Conservation (phyloP, 2,888 invertebrate genomes). For the Anodontia alba region DNA sequence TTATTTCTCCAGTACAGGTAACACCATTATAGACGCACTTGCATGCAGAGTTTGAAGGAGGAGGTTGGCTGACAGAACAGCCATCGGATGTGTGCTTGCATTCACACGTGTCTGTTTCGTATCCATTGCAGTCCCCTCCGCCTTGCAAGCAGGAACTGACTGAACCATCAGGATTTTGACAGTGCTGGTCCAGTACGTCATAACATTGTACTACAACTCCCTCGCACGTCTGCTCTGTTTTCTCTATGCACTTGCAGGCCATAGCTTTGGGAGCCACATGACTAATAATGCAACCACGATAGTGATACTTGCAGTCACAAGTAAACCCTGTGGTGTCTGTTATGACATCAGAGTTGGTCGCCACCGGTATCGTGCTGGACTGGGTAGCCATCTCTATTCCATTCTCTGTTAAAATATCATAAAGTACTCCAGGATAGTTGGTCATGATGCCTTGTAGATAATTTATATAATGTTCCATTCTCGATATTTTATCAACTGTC, state of each 20-base stretch:
- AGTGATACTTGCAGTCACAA: background rate
- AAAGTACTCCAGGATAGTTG: slow-evolving; percentile 17
- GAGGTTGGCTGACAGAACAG: background rate
- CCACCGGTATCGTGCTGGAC: slow-evolving; percentile 8
- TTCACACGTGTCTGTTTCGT: background rate
- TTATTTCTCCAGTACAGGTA: background rate
- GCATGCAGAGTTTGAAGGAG: background rate
- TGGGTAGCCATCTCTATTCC: slow-evolving; percentile 23
- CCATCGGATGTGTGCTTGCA: background rate
- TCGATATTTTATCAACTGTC: slow-evolving; percentile 23
- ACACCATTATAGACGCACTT: background rate
- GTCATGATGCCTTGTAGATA: slow-evolving; percentile 29
- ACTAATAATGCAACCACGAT: background rate
- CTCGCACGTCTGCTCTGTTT: background rate
- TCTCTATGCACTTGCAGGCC: background rate
- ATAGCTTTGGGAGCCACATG: background rate
- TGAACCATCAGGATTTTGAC: slow-evolving; percentile 15
- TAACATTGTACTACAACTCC: background rate
- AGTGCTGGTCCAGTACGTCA: background rate
- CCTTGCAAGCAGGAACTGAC: slow-evolving; percentile 9
- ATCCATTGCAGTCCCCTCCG: background rate
- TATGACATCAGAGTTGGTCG: slow-evolving; percentile 3
- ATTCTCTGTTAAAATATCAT: slow-evolving; percentile 9
- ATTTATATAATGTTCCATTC: slow-evolving; percentile 3
- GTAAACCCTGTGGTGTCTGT: background rate